Evolutionary conservation across 2,888 invertebrate species (phyloP), one percentile per base, ranked within the genome.

Genomic region (Drosophila kanekoi): DNA sequence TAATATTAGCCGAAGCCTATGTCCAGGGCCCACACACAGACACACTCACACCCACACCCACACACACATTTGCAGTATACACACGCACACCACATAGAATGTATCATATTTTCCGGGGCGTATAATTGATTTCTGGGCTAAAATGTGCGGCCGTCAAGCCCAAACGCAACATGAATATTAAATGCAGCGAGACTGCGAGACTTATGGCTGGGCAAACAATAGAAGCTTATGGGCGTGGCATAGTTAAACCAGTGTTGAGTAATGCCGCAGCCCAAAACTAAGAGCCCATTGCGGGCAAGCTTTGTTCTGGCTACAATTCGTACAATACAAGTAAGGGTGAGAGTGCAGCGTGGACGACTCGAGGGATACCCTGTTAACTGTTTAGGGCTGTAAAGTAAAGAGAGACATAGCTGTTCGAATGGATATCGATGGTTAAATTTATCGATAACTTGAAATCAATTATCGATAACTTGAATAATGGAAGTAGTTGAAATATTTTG

Each of bases 91-190:
- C 28, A 28, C 8, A 28, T 41, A 6, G 38, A 20, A 18, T 16
- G 54, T 65, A 83, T 88, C 83, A 89, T 83, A 83, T 83, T 83
- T 83, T 83, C 61, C 67, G 47, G 72, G 73, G 62, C 68, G 68
- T 79, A 89, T 85, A 85, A 85, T 87, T 85, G 85, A 89, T 85
- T 87, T 89, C 80, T 81, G 73, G 82, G 80, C 67, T 44, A 73
- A 81, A 76, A 72, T 78, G 74, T 64, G 66, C 51, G 53, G 38
- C 62, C 68, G 67, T 61, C 77, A 71, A 65, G 56, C 57, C 56
- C 63, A 72, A 80, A 84, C 89, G 85, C 81, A 56, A 49, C 70
- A 70, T 70, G 85, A 87, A 85, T 85, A 89, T 79, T 82, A 89
- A 85, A 79, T 81, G 63, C 14, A 23, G 45, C 11, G 16, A 9